A percentile compares a stretch with the other conserved stretches of the same genome.
Conservation (phyloP, 2,797 vertebrate species). For the Simalia tracyae region DNA sequence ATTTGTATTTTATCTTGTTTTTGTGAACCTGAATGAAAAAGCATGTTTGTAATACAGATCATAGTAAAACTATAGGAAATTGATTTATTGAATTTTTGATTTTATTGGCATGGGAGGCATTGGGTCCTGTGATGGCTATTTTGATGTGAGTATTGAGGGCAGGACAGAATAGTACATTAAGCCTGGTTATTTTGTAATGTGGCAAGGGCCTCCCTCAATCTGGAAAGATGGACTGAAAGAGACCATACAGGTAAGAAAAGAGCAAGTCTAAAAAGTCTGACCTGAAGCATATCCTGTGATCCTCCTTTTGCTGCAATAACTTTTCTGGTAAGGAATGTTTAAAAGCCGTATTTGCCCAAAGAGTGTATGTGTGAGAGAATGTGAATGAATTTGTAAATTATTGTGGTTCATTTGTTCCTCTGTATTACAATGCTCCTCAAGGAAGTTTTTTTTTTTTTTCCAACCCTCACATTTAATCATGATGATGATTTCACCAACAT, state of each 20-base stretch:
- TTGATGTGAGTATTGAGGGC: background rate
- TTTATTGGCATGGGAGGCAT: background rate
- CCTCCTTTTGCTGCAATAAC: background rate
- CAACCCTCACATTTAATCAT: background rate
- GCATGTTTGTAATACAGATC: background rate
- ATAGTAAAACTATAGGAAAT: background rate
- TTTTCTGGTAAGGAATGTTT: conserved; percentile 38
- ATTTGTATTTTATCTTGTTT: background rate
- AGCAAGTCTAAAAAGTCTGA: background rate
- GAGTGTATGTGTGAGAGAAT: conserved; percentile 6
- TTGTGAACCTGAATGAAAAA: background rate
- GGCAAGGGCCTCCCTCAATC: background rate
- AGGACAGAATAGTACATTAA: background rate
- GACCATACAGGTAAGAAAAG: conserved; percentile 61
- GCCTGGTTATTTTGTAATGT: background rate
- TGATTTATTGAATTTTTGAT: background rate
- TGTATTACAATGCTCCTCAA: conserved; percentile 70
- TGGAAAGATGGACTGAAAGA: background rate
- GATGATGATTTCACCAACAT: background rate
- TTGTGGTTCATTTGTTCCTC: conserved; percentile 26
- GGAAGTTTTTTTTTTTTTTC: conserved; percentile 36
- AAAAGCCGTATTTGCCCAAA: conserved; percentile 11
- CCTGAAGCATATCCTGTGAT: background rate
- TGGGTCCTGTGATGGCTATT: background rate
- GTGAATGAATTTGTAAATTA: background rate